Conservation (phyloP, 2,888 invertebrate genomes). For the Nomada flava region DNA sequence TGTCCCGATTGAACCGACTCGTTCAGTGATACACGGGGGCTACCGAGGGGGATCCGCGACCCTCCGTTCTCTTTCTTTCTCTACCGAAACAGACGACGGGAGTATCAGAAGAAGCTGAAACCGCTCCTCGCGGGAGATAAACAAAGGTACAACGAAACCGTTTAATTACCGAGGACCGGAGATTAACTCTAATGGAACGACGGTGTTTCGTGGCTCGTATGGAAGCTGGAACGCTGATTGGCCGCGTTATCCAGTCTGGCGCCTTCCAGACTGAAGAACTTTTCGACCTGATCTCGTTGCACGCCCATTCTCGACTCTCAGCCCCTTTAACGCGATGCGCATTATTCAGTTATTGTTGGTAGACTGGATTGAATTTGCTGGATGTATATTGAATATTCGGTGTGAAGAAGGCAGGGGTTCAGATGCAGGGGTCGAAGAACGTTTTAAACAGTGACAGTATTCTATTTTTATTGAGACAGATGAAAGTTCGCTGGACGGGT, state of each 20-base stretch:
- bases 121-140: constrained; percentile 71
- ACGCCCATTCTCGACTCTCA: not conserved
- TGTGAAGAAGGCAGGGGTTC: not conserved
- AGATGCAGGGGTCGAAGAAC: no score
- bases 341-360: constrained; percentile 19
- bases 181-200: constrained; percentile 82
- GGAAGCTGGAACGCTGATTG: constrained; percentile 58
- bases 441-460: no score
- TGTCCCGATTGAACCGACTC: constrained; percentile 49
- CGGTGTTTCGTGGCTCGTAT: constrained; percentile 72
- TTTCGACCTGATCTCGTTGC: constrained; percentile 41
- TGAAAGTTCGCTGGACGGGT: no score
- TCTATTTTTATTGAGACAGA: no score
- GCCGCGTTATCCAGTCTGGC: constrained; percentile 64
- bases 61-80: not conserved
- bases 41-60: constrained; percentile 38
- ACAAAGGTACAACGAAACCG: constrained; percentile 80
- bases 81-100: not conserved
- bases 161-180: constrained; percentile 80
- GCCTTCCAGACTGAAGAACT: constrained; percentile 62
- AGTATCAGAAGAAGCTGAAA: constrained; percentile 41
- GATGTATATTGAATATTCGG: no score
- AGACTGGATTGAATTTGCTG: not conserved
- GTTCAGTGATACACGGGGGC: constrained; percentile 48
- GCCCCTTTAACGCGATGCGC: constrained; percentile 11